Conservation (phyloP, 2,113 vertebrate genomes). For the Athene cunicularia region DNA sequence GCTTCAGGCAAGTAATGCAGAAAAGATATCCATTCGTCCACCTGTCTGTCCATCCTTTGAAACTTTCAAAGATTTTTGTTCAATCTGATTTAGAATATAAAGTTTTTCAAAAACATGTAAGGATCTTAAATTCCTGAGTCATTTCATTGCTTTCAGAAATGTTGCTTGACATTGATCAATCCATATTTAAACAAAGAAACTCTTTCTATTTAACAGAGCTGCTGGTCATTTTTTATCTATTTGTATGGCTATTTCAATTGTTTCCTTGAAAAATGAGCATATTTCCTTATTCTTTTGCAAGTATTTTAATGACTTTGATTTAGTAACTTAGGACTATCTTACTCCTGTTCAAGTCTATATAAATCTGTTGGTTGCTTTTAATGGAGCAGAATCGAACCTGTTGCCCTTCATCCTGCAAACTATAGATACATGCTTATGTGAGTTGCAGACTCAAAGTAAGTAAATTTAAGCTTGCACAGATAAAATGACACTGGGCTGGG, state of each 20-base stretch:
- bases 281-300: neutral
- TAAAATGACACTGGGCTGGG: neutral
- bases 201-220: neutral
- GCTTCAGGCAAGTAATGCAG: neutral
- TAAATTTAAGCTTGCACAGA: neutral
- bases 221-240: neutral
- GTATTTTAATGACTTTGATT: neutral
- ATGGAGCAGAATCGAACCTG: neutral
- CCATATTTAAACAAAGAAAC: neutral
- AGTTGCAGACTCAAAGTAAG: neutral
- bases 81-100: neutral
- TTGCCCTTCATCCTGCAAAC: neutral
- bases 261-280: neutral
- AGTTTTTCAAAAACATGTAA: neutral
- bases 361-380: neutral
- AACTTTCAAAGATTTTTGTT: neutral
- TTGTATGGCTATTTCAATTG: neutral
- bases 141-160: neutral
- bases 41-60: neutral
- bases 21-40: neutral
- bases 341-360: neutral
- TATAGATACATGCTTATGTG: neutral
- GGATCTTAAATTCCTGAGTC: neutral
- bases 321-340: neutral
- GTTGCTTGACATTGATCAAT: neutral